Percentiles rank a stretch among this genome's conserved stretches.
These are phyloP conservation scores for Noctua fimbriata DNA, from an alignment of 2,888 invertebrate genomes.

Conservation along the genomic window DNA sequence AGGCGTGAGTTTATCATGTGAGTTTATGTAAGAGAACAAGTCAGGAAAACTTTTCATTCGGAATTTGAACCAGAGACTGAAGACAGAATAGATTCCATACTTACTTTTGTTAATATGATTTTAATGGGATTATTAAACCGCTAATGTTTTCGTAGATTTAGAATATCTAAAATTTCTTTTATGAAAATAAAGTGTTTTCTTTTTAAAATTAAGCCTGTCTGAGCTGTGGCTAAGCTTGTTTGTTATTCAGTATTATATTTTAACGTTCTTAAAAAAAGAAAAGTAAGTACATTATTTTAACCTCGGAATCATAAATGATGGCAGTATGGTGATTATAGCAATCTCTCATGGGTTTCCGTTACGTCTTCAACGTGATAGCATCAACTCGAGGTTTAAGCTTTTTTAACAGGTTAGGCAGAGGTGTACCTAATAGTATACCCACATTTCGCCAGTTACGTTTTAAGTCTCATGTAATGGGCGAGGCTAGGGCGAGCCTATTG, in stretches of 20 bases:
- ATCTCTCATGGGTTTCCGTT: not conserved
- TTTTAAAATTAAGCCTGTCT: constrained; percentile 8
- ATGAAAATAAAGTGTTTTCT: not conserved
- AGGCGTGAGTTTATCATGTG: not conserved
- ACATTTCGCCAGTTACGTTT: no score
- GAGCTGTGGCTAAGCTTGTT: not conserved
- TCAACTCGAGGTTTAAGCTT: not conserved
- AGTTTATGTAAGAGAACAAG: constrained; percentile 13
- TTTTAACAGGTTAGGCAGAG: not conserved
- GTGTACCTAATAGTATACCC: no score
- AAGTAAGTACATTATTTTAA: no score
- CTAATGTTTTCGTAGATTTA: not conserved
- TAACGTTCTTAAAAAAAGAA: not conserved
- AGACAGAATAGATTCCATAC: constrained; percentile 7
- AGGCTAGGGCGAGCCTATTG: no score
- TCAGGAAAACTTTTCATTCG: constrained; percentile 27
- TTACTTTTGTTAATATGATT: constrained; percentile 27
- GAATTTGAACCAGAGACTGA: constrained; percentile 30
- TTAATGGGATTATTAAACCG: constrained; percentile 19
- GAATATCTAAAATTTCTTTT: not conserved
- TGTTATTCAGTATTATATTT: not conserved
- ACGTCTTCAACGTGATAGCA: not conserved
- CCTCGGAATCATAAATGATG: not conserved
- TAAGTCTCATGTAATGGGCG: no score
- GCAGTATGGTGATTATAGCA: not conserved